Conservation (phyloP, 1,140 invertebrate genomes). For the Oncopeltus fasciatus region DNA sequence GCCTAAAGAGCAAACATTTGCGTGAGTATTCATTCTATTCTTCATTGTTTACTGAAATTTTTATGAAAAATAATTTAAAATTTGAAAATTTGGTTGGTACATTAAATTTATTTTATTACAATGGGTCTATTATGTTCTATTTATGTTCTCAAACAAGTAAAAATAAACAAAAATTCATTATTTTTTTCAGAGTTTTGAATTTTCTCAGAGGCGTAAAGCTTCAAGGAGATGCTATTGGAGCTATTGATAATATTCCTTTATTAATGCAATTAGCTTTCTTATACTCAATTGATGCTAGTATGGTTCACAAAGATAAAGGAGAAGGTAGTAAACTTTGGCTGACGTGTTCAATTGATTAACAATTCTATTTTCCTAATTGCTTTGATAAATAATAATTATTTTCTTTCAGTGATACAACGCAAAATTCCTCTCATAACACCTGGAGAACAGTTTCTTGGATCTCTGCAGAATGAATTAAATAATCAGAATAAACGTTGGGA, state of each 20-base stretch:
- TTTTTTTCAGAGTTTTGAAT: constrained; percentile 29
- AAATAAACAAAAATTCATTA: too few relatives aligned
- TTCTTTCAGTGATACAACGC: constrained; percentile 42
- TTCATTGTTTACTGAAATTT: too few relatives aligned
- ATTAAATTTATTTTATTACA: too few relatives aligned
- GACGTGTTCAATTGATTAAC: background rate
- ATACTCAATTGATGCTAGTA: constrained; percentile 69
- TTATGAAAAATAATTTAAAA: too few relatives aligned
- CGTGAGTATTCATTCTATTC: constrained; percentile 26
- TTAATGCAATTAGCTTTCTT: constrained; percentile 68
- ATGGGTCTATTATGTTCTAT: too few relatives aligned
- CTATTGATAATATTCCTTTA: constrained; percentile 59
- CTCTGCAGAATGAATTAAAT: constrained; percentile 39
- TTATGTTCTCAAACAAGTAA: too few relatives aligned
- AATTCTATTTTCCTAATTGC: background rate
- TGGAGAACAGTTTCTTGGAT: constrained; percentile 39
- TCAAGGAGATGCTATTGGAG: constrained; percentile 33
- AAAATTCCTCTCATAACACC: constrained; percentile 59
- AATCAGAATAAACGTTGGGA: constrained; percentile 39
- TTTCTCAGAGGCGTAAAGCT: constrained; percentile 32
- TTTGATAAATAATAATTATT: too few relatives aligned
- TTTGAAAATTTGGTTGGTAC: too few relatives aligned
- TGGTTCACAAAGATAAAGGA: constrained; percentile 49
- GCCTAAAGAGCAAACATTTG: constrained; percentile 40
- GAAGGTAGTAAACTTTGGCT: too few relatives aligned